Percentiles rank a stretch among this genome's conserved stretches.
These are phyloP conservation scores for Rhagologus leucostigma DNA, from an alignment of 2,113 vertebrate genomes.

Conservation along the genomic window DNA sequence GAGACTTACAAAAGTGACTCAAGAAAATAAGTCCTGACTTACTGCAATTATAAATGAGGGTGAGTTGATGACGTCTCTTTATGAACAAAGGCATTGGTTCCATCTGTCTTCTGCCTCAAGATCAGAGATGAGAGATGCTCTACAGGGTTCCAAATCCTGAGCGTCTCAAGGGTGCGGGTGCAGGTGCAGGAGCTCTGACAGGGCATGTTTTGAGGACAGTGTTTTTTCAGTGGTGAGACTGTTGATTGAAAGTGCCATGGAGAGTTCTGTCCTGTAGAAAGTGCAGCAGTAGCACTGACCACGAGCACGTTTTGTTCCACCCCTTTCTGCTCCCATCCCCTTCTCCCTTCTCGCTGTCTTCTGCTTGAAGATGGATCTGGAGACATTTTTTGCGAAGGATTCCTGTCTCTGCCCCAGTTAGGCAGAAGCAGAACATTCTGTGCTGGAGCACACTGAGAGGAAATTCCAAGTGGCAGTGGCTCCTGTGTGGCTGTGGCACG, in stretches of 20 bases:
- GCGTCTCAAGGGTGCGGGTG: not conserved
- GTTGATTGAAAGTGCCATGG: not conserved
- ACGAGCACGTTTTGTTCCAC: not conserved
- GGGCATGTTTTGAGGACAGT: not conserved
- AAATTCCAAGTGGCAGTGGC: not conserved
- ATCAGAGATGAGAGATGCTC: not conserved
- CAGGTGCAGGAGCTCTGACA: not conserved
- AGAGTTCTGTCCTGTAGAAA: not conserved
- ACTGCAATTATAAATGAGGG: not conserved
- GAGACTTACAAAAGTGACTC: not conserved
- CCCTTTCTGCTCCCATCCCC: not conserved
- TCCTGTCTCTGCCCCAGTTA: not conserved
- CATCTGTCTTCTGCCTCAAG: not conserved
- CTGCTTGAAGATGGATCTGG: not conserved
- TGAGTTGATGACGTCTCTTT: not conserved
- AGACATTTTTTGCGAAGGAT: not conserved
- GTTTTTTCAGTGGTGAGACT: not conserved
- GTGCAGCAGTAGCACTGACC: not conserved
- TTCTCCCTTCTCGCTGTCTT: not conserved
- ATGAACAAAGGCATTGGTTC: not conserved
- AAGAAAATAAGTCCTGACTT: not conserved
- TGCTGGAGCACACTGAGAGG: not conserved
- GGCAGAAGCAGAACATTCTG: not conserved
- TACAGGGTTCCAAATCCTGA: not conserved
- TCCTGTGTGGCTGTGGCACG: not conserved